phyloP scores from a whole-genome alignment of 2,888 invertebrate genomes.

The Cryptus viduatorius region DNA sequence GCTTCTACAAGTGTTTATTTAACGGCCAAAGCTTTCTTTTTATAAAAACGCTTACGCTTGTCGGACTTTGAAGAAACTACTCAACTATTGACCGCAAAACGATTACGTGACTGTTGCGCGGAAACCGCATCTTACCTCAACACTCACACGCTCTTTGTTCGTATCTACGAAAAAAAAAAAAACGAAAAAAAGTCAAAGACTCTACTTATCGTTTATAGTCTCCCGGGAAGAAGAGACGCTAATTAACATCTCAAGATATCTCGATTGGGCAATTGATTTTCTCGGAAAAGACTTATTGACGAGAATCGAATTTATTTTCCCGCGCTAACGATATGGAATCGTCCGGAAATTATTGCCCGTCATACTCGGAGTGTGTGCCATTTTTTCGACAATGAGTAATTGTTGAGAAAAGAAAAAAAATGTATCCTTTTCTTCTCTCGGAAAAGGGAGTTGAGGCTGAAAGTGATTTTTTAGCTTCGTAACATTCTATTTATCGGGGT shows the following conservation, averaged over 20 bases:
- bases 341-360: neutral
- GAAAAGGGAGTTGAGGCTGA: slow-evolving; percentile 1
- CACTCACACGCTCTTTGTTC: slow-evolving; percentile 7
- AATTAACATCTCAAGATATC: neutral
- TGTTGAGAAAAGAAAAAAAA: neutral
- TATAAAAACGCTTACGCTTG: neutral
- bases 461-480: slow-evolving; percentile 35
- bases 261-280: neutral
- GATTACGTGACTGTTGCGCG: slow-evolving; percentile 22
- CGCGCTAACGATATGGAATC: too few species aligned
- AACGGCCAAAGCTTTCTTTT: neutral
- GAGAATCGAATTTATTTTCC: too few species aligned
- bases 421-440: neutral
- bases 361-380: too few species aligned
- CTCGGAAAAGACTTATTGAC: neutral
- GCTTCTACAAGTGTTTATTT: neutral
- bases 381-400: neutral
- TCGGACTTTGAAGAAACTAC: neutral
- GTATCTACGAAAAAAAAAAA: neutral
- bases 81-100: neutral
- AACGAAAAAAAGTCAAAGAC: neutral
- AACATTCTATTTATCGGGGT: slow-evolving; percentile 33
- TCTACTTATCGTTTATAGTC: neutral
- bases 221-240: neutral
- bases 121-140: slow-evolving; percentile 12